These are phyloP conservation scores for Labeo catla DNA, from an alignment of 2,113 vertebrate genomes.

Conservation along the genomic window DNA sequence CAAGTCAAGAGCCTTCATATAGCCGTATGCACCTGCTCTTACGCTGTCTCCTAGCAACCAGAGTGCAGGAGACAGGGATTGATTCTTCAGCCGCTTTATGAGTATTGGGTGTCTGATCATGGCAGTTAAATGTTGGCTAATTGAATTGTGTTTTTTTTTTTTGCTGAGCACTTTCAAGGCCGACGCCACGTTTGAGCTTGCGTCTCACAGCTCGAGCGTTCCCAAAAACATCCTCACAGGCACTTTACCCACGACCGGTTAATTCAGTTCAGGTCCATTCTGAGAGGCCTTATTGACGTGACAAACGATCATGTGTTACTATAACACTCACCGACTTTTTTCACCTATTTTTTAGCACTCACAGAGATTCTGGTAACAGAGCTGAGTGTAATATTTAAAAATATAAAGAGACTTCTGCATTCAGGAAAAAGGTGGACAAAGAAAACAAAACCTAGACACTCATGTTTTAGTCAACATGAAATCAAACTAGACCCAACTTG, in stretches of 20 bases:
- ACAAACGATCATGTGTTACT: background rate
- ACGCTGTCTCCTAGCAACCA: conserved; percentile 36
- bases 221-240: background rate
- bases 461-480: background rate
- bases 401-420: too few species aligned
- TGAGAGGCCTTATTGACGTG: background rate
- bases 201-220: background rate
- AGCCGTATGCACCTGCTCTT: conserved; percentile 20
- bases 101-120: conserved; percentile 36
- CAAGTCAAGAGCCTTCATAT: conserved; percentile 21
- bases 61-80: conserved; percentile 2
- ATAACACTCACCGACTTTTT: background rate
- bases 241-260: background rate
- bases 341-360: background rate
- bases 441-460: background rate
- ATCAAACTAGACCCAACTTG: background rate
- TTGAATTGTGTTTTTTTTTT: conserved; percentile 20
- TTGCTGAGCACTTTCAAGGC: conserved; percentile 18
- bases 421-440: background rate
- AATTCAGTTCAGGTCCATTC: conserved; percentile 15
- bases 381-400: background rate
- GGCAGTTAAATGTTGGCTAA: conserved; percentile 26
- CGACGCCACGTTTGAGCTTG: background rate
- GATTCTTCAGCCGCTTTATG: background rate
- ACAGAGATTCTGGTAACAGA: background rate